Evolutionary conservation across 2,113 vertebrate species (phyloP).

Genomic region (Aegithalos caudatus): DNA sequence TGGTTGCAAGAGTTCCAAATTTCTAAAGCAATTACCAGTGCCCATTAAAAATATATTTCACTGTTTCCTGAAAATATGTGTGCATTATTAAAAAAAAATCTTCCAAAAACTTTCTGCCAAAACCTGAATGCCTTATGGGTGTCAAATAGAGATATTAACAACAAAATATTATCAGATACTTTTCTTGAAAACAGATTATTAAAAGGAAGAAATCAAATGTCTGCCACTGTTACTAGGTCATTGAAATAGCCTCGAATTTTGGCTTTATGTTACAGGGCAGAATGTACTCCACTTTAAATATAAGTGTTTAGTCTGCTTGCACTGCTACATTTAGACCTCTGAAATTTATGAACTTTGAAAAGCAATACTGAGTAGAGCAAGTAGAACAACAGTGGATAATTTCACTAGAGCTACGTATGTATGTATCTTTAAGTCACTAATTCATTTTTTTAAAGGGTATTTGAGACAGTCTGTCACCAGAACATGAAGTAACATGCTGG

Average conservation of each 20-base stretch:
- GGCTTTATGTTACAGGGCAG: not conserved
- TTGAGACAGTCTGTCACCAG: not conserved
- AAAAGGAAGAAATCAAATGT: not conserved
- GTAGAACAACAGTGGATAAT: not conserved
- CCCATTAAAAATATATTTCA: not conserved
- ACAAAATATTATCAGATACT: not conserved
- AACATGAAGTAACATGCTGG: not conserved
- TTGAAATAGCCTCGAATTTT: not conserved
- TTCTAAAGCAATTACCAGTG: not conserved
- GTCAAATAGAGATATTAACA: not conserved
- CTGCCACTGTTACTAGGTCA: not conserved
- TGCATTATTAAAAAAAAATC: not conserved
- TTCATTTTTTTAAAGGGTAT: not conserved
- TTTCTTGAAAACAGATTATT: not conserved
- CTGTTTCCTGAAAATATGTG: not conserved
- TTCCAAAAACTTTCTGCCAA: not conserved
- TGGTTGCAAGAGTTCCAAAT: not conserved
- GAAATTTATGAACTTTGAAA: slow-evolving; percentile 9
- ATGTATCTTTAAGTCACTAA: not conserved
- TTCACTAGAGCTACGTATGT: not conserved
- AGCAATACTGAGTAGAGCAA: not conserved
- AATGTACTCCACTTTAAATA: not conserved
- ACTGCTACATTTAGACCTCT: not conserved
- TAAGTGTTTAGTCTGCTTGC: not conserved
- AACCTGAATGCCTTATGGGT: not conserved